phyloP scores from a whole-genome alignment of 2,888 invertebrate genomes.

The Rotaria magnacalcarata region DNA sequence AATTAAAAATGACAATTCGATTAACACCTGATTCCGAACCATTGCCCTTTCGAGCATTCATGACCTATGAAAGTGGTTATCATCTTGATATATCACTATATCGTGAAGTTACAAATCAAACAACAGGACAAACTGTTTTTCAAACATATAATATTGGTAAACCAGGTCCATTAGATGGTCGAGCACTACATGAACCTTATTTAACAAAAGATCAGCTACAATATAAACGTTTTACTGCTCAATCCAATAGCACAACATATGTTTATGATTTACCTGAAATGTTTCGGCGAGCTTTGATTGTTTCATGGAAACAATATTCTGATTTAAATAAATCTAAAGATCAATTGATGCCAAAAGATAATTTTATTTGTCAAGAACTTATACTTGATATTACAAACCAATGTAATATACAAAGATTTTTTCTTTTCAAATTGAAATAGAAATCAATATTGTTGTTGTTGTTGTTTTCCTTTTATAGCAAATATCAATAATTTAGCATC shows the following conservation, averaged over 20 bases:
- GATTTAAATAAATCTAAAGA: not conserved
- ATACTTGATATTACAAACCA: not conserved
- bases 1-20: slow-evolving; percentile 82
- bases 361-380: not conserved
- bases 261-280: slow-evolving; percentile 96
- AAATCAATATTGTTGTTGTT: not conserved
- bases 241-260: slow-evolving; percentile 82
- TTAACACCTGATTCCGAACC: slow-evolving; percentile 45
- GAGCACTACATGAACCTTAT: slow-evolving; percentile 88
- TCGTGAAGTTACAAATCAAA: slow-evolving; percentile 71
- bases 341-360: not conserved
- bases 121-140: slow-evolving; percentile 73
- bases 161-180: slow-evolving; percentile 82
- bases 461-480: not conserved
- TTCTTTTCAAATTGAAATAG: too few species aligned
- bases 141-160: slow-evolving; percentile 69
- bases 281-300: slow-evolving; percentile 78
- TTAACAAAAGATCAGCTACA: slow-evolving; percentile 93
- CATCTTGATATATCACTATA: slow-evolving; percentile 89
- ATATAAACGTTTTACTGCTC: slow-evolving; percentile 81
- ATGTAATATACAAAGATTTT: not conserved
- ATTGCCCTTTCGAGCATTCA: slow-evolving; percentile 75
- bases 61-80: slow-evolving; percentile 94
- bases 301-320: slow-evolving; percentile 38
- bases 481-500: not conserved